Percentiles rank a stretch among this genome's conserved stretches.
Conservation (phyloP, 2,888 invertebrate species). For the Antheraea assamensis region DNA sequence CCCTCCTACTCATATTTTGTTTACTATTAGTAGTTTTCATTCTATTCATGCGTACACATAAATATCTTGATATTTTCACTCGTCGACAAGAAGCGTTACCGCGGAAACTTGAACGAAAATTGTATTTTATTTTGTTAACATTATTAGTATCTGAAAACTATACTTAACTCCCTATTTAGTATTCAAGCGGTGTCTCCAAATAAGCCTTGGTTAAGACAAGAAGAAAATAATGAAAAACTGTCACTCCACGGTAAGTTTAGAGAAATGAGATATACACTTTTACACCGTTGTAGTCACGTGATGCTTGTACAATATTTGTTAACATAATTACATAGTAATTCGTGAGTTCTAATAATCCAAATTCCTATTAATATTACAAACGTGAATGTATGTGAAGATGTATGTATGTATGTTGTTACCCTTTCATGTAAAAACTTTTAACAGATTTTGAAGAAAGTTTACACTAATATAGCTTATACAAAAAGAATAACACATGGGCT, state of each 20-base stretch:
- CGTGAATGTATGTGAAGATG: too few species aligned
- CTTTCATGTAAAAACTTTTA: too few species aligned
- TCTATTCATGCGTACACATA: too few species aligned
- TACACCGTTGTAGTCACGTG: not conserved
- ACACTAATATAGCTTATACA: too few species aligned
- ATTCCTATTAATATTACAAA: too few species aligned
- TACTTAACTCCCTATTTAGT: conserved; percentile 44
- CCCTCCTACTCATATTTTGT: too few species aligned
- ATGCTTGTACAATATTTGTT: not conserved
- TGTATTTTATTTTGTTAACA: not conserved
- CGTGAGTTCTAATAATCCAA: not conserved
- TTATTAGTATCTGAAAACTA: conserved; percentile 7
- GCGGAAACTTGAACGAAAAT: not conserved
- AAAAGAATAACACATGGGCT: too few species aligned
- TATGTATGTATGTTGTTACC: too few species aligned
- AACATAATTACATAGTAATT: not conserved
- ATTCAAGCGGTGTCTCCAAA: conserved; percentile 47
- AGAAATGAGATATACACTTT: conserved; percentile 62
- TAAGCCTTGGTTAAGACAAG: conserved; percentile 64
- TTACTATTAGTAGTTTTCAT: too few species aligned
- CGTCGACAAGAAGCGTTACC: too few species aligned
- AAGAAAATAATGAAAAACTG: conserved; percentile 73
- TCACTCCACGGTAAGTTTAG: conserved; percentile 54
- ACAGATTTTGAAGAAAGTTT: too few species aligned
- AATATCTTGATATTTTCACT: too few species aligned